These are phyloP conservation scores for Gavialis gangeticus DNA, from an alignment of 2,113 vertebrate genomes.

Conservation along the genomic window DNA sequence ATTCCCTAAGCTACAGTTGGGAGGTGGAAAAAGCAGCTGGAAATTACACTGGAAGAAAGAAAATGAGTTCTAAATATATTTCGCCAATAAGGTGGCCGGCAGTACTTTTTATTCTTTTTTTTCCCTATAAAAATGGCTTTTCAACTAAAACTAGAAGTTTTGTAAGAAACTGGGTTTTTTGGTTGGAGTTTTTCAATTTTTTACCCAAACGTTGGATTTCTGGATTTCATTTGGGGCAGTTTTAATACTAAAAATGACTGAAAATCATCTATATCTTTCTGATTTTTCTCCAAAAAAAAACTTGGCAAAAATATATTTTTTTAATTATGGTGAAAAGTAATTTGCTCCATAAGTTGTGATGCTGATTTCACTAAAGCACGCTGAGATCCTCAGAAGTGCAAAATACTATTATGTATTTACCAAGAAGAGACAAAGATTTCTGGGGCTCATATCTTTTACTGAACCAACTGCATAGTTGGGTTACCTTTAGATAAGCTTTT, in stretches of 20 bases:
- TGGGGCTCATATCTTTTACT: not conserved
- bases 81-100: not conserved
- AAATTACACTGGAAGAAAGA: constrained; percentile 48
- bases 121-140: not conserved
- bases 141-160: accelerated
- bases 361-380: not conserved
- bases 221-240: no score
- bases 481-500: no score
- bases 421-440: not conserved
- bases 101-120: no score
- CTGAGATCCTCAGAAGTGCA: not conserved
- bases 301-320: not conserved
- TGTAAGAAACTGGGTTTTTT: not conserved
- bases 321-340: not conserved
- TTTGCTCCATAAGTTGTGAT: not conserved
- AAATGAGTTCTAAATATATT: constrained; percentile 28
- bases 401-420: not conserved
- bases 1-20: constrained; percentile 49
- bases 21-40: constrained; percentile 25
- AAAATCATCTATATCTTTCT: not conserved
- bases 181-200: not conserved
- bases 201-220: not conserved
- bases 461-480: no score
- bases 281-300: not conserved
- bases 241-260: not conserved